Conservation (phyloP, 2,113 vertebrate genomes). For the Ptilonorhynchus violaceus region DNA sequence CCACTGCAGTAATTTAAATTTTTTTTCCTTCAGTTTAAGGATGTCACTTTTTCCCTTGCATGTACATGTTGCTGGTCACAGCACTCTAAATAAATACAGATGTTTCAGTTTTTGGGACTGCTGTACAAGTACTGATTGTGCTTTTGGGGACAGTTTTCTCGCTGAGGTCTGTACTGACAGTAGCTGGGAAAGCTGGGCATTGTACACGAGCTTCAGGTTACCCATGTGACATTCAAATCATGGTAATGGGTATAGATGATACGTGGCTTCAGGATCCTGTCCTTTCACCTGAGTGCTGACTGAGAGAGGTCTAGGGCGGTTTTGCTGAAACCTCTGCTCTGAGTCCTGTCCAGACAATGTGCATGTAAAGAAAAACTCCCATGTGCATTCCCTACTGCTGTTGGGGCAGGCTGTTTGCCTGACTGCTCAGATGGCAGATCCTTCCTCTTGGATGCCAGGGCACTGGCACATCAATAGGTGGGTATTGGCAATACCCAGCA, state of each 20-base stretch:
- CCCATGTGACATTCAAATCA: rapidly evolving
- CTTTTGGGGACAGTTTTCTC: neutral
- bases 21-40: neutral
- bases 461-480: neutral
- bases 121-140: neutral
- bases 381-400: neutral
- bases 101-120: neutral
- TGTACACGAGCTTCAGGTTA: neutral
- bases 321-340: neutral
- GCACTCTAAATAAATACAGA: neutral
- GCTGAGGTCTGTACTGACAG: neutral
- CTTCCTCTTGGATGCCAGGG: neutral
- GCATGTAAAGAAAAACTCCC: neutral
- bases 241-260: neutral
- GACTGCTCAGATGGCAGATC: neutral
- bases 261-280: neutral
- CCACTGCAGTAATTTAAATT: neutral
- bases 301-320: neutral
- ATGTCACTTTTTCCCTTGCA: neutral
- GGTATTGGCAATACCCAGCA: neutral
- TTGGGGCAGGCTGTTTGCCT: neutral
- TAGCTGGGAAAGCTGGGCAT: neutral
- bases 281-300: neutral
- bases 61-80: neutral
- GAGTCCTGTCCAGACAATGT: neutral